Evolutionary conservation across 2,888 invertebrate species (phyloP).

Genomic region (Agelastica alni): DNA sequence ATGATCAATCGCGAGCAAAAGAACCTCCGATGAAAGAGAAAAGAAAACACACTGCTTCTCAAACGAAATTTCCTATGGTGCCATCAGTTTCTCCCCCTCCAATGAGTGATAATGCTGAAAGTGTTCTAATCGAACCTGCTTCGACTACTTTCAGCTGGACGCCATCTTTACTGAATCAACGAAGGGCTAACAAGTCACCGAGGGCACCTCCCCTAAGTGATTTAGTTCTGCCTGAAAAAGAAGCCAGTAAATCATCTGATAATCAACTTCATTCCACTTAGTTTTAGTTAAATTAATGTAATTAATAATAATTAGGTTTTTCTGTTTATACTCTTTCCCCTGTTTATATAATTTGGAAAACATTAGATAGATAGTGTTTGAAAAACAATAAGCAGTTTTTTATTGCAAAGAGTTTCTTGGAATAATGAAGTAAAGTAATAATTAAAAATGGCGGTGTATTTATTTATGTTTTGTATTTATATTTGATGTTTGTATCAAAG

Average conservation of each 20-base stretch:
- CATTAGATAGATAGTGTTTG: no score
- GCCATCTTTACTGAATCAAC: conserved; percentile 50
- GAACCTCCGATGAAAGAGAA: conserved; percentile 35
- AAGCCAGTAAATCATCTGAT: conserved; percentile 38
- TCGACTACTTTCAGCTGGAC: conserved; percentile 54
- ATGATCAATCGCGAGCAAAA: conserved; percentile 45
- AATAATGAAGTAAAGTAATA: no score
- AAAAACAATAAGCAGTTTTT: no score
- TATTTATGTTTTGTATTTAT: no score
- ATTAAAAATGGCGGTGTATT: no score
- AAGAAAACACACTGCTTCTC: conserved; percentile 28
- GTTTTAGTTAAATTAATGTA: not conserved
- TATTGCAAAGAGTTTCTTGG: no score
- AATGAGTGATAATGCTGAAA: conserved; percentile 40
- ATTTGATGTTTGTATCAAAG: no score
- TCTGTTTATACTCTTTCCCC: no score
- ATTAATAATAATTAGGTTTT: no score
- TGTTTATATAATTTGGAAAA: no score
- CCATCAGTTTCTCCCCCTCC: conserved; percentile 44
- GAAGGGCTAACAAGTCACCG: conserved; percentile 42
- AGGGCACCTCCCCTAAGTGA: conserved; percentile 41
- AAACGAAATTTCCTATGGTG: conserved; percentile 25
- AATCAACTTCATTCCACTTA: conserved; percentile 44
- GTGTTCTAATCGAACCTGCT: conserved; percentile 39
- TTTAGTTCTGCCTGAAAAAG: conserved; percentile 50